Conservation (phyloP, 2,797 vertebrate species). For the Gallinago stenura region DNA sequence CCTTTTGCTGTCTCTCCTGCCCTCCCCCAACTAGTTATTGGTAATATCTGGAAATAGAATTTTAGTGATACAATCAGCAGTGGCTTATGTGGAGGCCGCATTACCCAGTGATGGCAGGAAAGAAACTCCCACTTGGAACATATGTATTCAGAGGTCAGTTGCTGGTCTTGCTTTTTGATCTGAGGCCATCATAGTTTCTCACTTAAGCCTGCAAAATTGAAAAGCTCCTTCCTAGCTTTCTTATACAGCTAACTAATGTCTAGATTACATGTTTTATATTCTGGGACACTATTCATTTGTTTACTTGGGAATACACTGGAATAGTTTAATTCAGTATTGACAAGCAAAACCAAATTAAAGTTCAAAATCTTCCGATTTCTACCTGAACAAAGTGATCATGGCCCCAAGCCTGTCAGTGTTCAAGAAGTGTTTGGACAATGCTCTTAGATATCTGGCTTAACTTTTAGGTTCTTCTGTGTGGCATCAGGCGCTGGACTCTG, state of each 20-base stretch:
- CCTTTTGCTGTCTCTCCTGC: not conserved
- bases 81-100: not conserved
- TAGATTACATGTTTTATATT: not conserved
- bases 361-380: not conserved
- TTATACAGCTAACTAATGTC: not conserved
- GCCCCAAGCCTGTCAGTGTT: not conserved
- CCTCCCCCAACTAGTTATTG: not conserved
- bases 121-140: not conserved
- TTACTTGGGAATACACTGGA: not conserved
- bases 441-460: not conserved
- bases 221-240: not conserved
- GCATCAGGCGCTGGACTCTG: not conserved
- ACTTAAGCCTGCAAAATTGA: not conserved
- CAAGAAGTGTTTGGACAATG: not conserved
- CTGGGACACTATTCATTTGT: not conserved
- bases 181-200: not conserved
- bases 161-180: not conserved
- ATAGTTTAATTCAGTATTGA: not conserved
- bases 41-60: not conserved
- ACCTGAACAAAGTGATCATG: rapidly evolving
- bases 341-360: not conserved
- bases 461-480: not conserved
- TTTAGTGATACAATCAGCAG: not conserved
- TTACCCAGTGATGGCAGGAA: not conserved
- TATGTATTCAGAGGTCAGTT: not conserved